Percentiles rank a stretch among this genome's conserved stretches.
These are phyloP conservation scores for Buceros bicornis DNA, from an alignment of 2,797 vertebrate genomes.

Conservation along the genomic window DNA sequence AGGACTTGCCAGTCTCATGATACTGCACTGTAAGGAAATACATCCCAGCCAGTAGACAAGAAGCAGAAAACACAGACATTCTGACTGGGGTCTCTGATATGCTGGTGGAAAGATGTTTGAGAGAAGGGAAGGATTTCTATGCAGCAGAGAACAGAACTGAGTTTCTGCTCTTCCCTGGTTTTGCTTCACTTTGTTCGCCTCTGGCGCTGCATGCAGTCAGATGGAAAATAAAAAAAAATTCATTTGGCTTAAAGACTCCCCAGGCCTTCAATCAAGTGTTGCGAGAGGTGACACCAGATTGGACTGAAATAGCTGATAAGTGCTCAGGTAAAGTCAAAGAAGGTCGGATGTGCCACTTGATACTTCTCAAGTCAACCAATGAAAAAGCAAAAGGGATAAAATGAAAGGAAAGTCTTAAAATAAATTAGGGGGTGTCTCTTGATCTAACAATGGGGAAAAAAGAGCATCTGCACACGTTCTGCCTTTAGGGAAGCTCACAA, in stretches of 20 bases:
- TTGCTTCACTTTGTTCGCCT: not conserved
- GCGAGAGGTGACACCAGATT: not conserved
- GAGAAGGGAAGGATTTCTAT: not conserved
- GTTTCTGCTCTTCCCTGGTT: not conserved
- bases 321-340: not conserved
- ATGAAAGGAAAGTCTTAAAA: not conserved
- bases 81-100: not conserved
- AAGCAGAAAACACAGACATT: not conserved
- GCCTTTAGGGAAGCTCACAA: not conserved
- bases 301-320: not conserved
- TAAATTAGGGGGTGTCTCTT: not conserved
- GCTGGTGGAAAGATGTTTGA: not conserved
- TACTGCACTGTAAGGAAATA: not conserved
- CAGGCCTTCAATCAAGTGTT: not conserved
- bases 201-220: not conserved
- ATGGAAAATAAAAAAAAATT: not conserved
- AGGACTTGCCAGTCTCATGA: not conserved
- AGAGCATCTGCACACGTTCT: rapidly evolving
- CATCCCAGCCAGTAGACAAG: not conserved
- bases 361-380: not conserved
- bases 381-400: not conserved
- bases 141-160: not conserved
- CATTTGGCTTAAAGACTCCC: not conserved
- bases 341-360: not conserved
- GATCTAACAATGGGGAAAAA: not conserved